Evolutionary conservation across 2,113 vertebrate species (phyloP).

Genomic region (Dipodomys stephensi): DNA sequence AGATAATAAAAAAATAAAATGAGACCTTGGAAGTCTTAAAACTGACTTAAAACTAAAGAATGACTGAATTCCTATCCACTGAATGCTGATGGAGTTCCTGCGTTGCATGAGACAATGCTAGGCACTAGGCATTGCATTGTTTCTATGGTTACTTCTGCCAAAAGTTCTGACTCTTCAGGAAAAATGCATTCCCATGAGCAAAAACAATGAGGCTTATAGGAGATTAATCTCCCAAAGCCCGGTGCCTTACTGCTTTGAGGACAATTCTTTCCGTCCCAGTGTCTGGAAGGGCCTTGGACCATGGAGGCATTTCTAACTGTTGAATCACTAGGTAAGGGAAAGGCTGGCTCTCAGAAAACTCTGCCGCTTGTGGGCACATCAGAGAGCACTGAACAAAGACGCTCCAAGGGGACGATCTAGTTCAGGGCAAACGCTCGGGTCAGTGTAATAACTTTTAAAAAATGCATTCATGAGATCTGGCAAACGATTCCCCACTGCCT

Average conservation of each 20-base stretch:
- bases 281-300: not conserved
- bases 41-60: too few species aligned
- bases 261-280: not conserved
- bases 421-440: too few species aligned
- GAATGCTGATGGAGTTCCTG: not conserved
- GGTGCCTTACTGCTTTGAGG: not conserved
- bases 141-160: not conserved
- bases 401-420: not conserved
- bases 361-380: not conserved
- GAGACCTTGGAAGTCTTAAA: too few species aligned
- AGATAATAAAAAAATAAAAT: too few species aligned
- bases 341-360: not conserved
- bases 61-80: not conserved
- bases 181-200: not conserved
- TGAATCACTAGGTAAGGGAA: not conserved
- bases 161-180: not conserved
- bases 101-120: not conserved
- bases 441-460: too few species aligned
- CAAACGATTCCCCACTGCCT: too few species aligned
- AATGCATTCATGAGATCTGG: too few species aligned
- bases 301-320: not conserved
- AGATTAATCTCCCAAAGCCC: not conserved
- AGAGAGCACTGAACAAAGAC: not conserved
- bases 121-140: not conserved
- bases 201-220: not conserved